Evolutionary conservation across 2,797 vertebrate species (phyloP).

Genomic region (Smutsia gigantea): DNA sequence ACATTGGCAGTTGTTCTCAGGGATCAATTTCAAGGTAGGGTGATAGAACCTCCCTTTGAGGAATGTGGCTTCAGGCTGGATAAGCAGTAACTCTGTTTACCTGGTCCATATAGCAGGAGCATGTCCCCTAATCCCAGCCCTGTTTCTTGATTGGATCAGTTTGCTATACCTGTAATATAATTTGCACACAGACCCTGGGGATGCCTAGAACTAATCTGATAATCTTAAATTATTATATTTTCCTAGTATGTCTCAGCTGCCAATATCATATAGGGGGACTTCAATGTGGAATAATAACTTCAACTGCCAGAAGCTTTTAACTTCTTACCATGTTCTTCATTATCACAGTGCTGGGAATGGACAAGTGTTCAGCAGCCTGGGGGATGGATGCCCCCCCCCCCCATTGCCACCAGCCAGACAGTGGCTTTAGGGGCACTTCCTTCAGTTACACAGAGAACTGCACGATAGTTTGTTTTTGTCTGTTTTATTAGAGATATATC

Average conservation of each 20-base stretch:
- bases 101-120: neutral
- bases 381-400: neutral
- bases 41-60: neutral
- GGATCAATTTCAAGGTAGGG: neutral
- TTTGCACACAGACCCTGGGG: conserved; percentile 10
- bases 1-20: neutral
- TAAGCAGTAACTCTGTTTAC: neutral
- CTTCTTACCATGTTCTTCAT: neutral
- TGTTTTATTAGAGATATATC: neutral
- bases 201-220: conserved; percentile 53
- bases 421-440: neutral
- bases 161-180: neutral
- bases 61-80: neutral
- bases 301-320: conserved; percentile 34
- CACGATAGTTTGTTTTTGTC: neutral
- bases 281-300: neutral
- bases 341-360: neutral
- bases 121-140: neutral
- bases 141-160: neutral
- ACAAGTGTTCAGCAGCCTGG: neutral
- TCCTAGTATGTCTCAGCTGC: conserved; percentile 32
- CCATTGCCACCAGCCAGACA: neutral
- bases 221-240: conserved; percentile 40
- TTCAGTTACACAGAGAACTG: neutral
- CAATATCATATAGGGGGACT: neutral